Evolutionary conservation across 2,113 vertebrate species (phyloP).

Genomic region (Cheilinus undulatus): DNA sequence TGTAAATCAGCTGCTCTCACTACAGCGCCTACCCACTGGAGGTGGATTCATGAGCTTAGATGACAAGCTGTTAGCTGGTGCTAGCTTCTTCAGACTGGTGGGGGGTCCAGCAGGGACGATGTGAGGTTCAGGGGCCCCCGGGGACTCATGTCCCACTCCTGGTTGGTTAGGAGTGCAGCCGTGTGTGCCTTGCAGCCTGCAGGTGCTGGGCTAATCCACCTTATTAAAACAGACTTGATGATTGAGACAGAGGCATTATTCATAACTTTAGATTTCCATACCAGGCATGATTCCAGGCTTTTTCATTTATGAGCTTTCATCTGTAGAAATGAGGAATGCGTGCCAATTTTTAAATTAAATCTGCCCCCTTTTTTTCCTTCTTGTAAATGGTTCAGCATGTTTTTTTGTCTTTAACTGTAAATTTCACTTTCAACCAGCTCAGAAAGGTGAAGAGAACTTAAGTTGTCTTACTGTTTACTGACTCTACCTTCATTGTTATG

Average conservation of each 20-base stretch:
- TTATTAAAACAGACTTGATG: constrained; percentile 93
- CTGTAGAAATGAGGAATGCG: constrained; percentile 88
- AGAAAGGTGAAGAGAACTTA: constrained; percentile 37
- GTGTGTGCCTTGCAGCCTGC: constrained; percentile 60
- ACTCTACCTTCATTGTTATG: constrained; percentile 45
- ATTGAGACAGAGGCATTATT: constrained; percentile 97
- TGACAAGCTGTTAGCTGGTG: constrained; percentile 69
- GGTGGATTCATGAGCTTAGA: constrained; percentile 67
- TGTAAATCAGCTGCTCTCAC: constrained; percentile 79
- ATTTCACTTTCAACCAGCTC: constrained; percentile 56
- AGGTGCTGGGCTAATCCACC: constrained; percentile 88
- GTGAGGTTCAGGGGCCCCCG: constrained; percentile 35
- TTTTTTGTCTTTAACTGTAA: constrained; percentile 77
- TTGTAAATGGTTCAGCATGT: constrained; percentile 90
- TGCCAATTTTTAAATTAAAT: constrained; percentile 99
- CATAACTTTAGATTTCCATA: constrained; percentile 97
- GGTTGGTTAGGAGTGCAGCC: constrained; percentile 70
- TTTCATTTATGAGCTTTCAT: constrained; percentile 98
- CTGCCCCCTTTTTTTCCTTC: constrained; percentile 91
- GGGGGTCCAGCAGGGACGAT: constrained; percentile 50
- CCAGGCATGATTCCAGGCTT: constrained; percentile 93
- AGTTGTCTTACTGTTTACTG: constrained; percentile 33
- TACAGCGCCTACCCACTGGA: constrained; percentile 34
- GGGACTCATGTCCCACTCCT: constrained; percentile 62
- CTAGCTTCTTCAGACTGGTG: constrained; percentile 46